Base-by-base conservation (phyloP, 1,140 invertebrate genomes). In the Sarcophaga bullata region DNA sequence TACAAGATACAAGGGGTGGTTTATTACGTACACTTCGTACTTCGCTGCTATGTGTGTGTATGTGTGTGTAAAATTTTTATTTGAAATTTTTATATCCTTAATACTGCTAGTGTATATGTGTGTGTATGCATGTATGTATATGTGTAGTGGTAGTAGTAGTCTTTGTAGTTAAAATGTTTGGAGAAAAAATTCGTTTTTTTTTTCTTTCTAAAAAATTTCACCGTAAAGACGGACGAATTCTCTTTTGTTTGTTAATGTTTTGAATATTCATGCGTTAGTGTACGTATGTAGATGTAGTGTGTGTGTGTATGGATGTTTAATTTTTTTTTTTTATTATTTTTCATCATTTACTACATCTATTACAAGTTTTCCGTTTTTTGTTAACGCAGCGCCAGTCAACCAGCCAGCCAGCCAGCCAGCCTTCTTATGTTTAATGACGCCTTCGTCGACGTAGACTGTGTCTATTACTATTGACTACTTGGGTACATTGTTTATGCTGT, bases 1-100 rank as follows among this genome's bases (percentile, higher is more conserved):
- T 75, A 81, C 80, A 83, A 83, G 25, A 37, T 37, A 37, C 25
- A 37, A 37, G 25, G 82, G 82, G 82, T 83, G 82, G 82, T 83
- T 83, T 81, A 83, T 80, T 72, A 68, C 78, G 81, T 47, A 19
- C 78, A 68, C 37, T 82, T 46, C n/a, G n/a, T 47, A 19, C 76
- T 80, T 72, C n/a, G 54, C 47, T 82, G 73, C 62, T 48, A 49
- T 15, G 73, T 48, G 11, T 72, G 75, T 50, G 17, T 48, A 49
- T 48, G 19, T 58, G 48, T 68, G 78, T 50, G 62, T 50, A 6
- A 68, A 62, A 15, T 58, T 58, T 68, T 68, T 19, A 37, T 37
- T 37, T 37, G 4, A 37, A 37, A 37, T 37, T 37, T 37, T 37
- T 37, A 37, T 37, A 37, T 37, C 4, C 25, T 37, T 37, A 37